Evolutionary conservation across 2,113 vertebrate genomes (phyloP), one percentile per base, ranked within the genome.

Genomic region (Nestor notabilis): DNA sequence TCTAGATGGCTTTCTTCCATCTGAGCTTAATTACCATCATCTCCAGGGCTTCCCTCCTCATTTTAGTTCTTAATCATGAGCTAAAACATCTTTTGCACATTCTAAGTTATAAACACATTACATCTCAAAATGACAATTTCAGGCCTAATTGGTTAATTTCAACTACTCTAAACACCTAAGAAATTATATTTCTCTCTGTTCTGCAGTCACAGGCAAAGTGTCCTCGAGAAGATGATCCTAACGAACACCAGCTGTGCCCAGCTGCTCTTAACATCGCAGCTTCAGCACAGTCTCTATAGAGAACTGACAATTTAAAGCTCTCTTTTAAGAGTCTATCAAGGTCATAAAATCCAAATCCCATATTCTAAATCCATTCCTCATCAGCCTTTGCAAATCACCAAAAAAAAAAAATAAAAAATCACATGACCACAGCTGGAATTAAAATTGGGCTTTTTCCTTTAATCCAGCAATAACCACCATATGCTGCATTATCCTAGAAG

Each of bases 401-500:
- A n/a, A n/a, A n/a, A n/a, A n/a, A 39, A 39, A 14, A 33, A n/a
- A 49, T 46, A 76, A 41, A 75, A 79, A 77, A 41, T 15, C 44
- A 83, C 13, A 2, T 64, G 55, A 85, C 82, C 43, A 64, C 39
- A 29, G 20, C 13, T 81, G 63, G 86, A 96, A 92, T 93, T 93
- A 94, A 96, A 92, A 93, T 23, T 41, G 41, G 58, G 52, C 29
- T 50, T 82, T 76, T 79, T 77, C 29, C 70, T 79, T 87, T 95
- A 96, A 96, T 89, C 81, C 89, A 92, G 70, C 88, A 93, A 83
- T 91, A 91, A 86, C 39, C 74, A 94, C 78, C 93, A 93, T 61
- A 95, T 93, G 93, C 44, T 91, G 78, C 63, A 33, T 72, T 87
- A 64, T 52, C 65, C 70, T 37, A 76, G 66, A 87, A 93, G 41